phyloP scores from a whole-genome alignment of 2,113 vertebrate genomes.

The Vidua chalybeata region DNA sequence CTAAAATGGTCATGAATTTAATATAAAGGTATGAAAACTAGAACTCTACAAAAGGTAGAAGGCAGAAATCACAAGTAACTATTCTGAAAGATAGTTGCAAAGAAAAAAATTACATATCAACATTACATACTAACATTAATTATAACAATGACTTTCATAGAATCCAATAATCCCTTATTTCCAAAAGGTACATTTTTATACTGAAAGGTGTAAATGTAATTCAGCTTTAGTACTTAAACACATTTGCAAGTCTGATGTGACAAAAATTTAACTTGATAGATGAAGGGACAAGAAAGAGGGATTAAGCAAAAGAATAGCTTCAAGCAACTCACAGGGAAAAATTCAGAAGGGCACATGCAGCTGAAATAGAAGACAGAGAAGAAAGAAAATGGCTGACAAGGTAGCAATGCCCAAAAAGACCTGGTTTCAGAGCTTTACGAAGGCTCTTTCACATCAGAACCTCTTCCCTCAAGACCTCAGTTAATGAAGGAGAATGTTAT shows the following conservation, averaged over 20 bases:
- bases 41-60: neutral
- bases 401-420: neutral
- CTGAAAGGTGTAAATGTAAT: neutral
- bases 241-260: neutral
- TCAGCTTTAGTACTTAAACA: neutral
- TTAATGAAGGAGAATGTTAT: neutral
- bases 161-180: neutral
- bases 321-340: neutral
- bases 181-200: neutral
- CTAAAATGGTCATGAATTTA: neutral
- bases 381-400: neutral
- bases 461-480: neutral
- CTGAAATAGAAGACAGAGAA: neutral
- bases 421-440: neutral
- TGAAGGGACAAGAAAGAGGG: neutral
- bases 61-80: neutral
- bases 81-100: neutral
- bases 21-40: neutral
- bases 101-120: neutral
- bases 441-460: neutral
- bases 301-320: neutral
- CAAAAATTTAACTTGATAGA: neutral
- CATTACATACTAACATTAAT: neutral
- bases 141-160: neutral
- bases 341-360: neutral